Percentiles rank a stretch among this genome's conserved stretches.
These are phyloP conservation scores for Pediacus dermestoides DNA, from an alignment of 2,888 invertebrate species.

Conservation along the genomic window DNA sequence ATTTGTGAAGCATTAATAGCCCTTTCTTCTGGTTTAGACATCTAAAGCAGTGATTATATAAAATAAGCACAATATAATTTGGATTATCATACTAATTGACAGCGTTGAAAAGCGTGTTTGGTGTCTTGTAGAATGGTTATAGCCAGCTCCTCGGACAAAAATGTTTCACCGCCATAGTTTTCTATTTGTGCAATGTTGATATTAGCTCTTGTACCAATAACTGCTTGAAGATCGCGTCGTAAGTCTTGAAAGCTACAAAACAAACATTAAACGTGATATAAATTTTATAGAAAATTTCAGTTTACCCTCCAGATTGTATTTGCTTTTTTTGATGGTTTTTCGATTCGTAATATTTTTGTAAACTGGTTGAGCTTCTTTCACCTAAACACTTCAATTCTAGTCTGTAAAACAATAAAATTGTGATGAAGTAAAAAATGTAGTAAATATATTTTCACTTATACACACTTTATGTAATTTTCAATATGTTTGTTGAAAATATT, in stretches of 20 bases:
- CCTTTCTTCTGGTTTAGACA: slow-evolving; percentile 76
- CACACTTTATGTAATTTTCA: slow-evolving; percentile 70
- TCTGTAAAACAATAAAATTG: slow-evolving; percentile 41
- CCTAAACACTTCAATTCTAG: slow-evolving; percentile 75
- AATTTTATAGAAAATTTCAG: neutral
- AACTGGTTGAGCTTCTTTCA: slow-evolving; percentile 68
- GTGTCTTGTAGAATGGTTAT: slow-evolving; percentile 87
- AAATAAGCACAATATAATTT: neutral
- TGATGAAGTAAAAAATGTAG: slow-evolving; percentile 11
- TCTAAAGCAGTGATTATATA: slow-evolving; percentile 47
- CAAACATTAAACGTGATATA: slow-evolving; percentile 10
- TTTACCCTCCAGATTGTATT: slow-evolving; percentile 79
- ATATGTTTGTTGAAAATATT: slow-evolving; percentile 79
- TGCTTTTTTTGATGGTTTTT: slow-evolving; percentile 94
- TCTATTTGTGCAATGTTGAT: slow-evolving; percentile 93
- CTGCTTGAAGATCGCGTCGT: slow-evolving; percentile 87
- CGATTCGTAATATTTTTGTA: slow-evolving; percentile 85
- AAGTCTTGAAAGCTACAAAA: slow-evolving; percentile 79
- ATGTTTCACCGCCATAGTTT: slow-evolving; percentile 95
- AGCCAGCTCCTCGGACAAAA: slow-evolving; percentile 91
- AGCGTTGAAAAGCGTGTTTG: slow-evolving; percentile 84
- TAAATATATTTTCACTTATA: slow-evolving; percentile 20
- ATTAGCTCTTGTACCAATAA: slow-evolving; percentile 86
- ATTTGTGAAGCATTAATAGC: slow-evolving; percentile 75
- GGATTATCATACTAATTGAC: slow-evolving; percentile 63